Evolutionary conservation across 1,140 invertebrate genomes (phyloP).

Genomic region (Brachionus asplanchnoidis): DNA sequence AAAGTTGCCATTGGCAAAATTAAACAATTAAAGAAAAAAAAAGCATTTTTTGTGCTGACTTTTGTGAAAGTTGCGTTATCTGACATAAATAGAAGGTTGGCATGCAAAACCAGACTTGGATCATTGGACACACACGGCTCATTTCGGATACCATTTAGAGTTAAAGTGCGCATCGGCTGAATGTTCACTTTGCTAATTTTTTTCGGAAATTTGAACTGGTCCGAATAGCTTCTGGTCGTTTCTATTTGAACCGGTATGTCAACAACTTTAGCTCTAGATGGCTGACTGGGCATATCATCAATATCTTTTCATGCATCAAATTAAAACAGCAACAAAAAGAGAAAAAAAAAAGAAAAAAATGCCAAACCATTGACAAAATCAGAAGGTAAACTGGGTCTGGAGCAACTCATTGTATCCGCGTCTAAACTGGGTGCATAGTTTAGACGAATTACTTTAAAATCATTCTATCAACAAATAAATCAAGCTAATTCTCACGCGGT

Average conservation of each 20-base stretch:
- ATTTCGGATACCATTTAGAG: conserved; percentile 18
- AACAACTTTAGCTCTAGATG: conserved; percentile 25
- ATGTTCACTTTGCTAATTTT: neutral
- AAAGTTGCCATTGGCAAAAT: too few species aligned
- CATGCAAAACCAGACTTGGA: conserved; percentile 15
- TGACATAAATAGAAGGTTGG: neutral
- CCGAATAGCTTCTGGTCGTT: neutral
- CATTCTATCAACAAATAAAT: neutral
- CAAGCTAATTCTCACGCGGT: neutral
- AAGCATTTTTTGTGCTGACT: too few species aligned
- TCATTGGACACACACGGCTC: neutral
- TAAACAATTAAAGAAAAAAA: too few species aligned
- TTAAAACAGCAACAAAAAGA: neutral
- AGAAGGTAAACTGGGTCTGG: neutral
- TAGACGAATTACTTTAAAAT: conserved; percentile 36
- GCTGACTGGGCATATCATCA: neutral
- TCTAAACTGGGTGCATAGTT: conserved; percentile 35
- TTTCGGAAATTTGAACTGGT: conserved; percentile 9
- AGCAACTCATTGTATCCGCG: neutral
- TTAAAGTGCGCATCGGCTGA: conserved; percentile 13
- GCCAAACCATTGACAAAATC: neutral
- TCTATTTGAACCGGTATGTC: conserved; percentile 23
- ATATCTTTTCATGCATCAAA: neutral
- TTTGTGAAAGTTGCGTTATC: too few species aligned
- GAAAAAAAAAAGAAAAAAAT: neutral